These are phyloP conservation scores for Cephonodes hylas DNA, from an alignment of 2,888 invertebrate genomes.

Conservation along the genomic window DNA sequence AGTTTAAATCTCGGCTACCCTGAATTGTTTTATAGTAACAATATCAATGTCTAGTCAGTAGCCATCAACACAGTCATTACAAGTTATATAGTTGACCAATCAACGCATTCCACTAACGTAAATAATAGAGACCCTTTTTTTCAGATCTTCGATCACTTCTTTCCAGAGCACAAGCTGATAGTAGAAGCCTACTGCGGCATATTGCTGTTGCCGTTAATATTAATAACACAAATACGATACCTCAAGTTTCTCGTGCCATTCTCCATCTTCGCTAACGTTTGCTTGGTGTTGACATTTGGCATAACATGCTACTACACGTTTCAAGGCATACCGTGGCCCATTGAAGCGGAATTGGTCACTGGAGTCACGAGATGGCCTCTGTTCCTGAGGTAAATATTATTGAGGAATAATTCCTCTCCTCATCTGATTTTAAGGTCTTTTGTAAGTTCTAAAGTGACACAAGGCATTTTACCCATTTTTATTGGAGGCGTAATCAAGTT, in stretches of 20 bases:
- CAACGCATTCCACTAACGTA: too few relatives aligned
- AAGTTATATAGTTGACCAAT: too few relatives aligned
- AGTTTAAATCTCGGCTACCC: too few relatives aligned
- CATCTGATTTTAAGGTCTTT: too few relatives aligned
- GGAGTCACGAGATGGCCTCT: constrained; percentile 85
- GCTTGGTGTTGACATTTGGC: constrained; percentile 87
- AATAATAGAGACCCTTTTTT: constrained; percentile 34
- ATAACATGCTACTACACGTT: constrained; percentile 93
- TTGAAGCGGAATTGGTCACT: constrained; percentile 58
- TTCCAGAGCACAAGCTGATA: constrained; percentile 62
- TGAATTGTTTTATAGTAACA: too few relatives aligned
- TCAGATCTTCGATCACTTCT: constrained; percentile 76
- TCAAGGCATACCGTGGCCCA: constrained; percentile 55
- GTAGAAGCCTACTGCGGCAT: constrained; percentile 84
- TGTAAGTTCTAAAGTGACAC: too few relatives aligned
- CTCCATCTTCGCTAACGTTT: constrained; percentile 91
- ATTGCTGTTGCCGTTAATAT: constrained; percentile 84
- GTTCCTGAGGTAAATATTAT: constrained; percentile 87
- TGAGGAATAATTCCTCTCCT: too few relatives aligned
- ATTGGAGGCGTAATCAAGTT: too few relatives aligned
- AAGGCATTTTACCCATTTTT: too few relatives aligned
- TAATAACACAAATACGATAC: constrained; percentile 85
- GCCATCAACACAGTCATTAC: too few relatives aligned
- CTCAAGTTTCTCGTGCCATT: constrained; percentile 93
- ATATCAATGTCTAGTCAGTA: too few relatives aligned